Evolutionary conservation across 2,888 invertebrate species (phyloP), one percentile per base, ranked within the genome.

Genomic region (Drosophila hamatofila): DNA sequence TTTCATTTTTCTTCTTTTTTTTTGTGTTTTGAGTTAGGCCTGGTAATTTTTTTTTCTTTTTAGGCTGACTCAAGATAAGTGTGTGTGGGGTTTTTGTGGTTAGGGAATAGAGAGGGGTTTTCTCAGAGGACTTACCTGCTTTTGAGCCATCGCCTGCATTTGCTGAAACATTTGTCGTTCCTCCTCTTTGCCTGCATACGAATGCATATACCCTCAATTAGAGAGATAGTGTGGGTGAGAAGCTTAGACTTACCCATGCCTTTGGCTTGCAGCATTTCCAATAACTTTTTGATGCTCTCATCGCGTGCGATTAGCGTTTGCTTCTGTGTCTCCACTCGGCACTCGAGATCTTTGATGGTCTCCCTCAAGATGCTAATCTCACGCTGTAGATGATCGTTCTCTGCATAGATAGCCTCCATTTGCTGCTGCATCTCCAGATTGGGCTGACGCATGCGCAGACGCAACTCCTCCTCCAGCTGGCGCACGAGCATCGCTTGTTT

Each of bases 251-350:
- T 94, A 97, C 98, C 97, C 95, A 98, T 97, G 93, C 98, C 98
- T 94, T 98, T 98, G 93, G 97, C 98, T 93, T 99, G 98, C 71
- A 99, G 95, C 98, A 99, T 98, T 94, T 99, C 99, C 91, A 99
- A 95, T 90, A 99, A 95, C 94, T 98, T 99, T 94, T 99, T 99
- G 93, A 99, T 99, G 93, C 98, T 98, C 92, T 99, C 99, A 94
- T 99, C 99, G 89, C 99, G 95, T 54, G 99, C 98, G 92, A 97
- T 96, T 82, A 99, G 94, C 51, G 99, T 99, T 94, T 99, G 98
- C 93, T 99, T 99, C 94, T 99, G 99, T 37, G 98, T 98, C 93
- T 99, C 99, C 91, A 98, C 98, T 90, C 99, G 95, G 91, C 99
- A 94, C 94, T 99, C 99, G 93, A 99, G 94, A 94, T 99, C 98